These are phyloP conservation scores for Apodemia duryi DNA, from an alignment of 2,888 invertebrate species.

Conservation along the genomic window DNA sequence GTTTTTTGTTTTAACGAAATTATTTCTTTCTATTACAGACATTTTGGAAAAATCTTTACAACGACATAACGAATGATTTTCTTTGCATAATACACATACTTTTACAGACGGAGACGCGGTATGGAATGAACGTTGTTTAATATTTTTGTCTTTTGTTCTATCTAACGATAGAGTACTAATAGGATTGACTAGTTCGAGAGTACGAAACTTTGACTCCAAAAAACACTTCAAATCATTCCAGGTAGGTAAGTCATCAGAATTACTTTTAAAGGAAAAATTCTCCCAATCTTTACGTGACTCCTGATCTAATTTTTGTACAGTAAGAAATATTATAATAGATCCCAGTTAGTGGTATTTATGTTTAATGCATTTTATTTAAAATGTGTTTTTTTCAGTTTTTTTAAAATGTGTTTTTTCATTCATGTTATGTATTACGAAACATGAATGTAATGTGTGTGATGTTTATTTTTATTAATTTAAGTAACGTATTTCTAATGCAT, in stretches of 20 bases:
- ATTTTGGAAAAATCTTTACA: too few relatives aligned
- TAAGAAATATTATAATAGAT: neutral
- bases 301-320: neutral
- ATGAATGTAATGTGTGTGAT: too few relatives aligned
- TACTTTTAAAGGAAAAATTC: neutral
- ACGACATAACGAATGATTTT: too few relatives aligned
- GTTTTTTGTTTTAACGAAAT: slow-evolving; percentile 18
- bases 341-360: neutral
- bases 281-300: neutral
- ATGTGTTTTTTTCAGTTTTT: too few relatives aligned
- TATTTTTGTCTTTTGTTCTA: neutral
- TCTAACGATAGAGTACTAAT: neutral
- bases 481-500: too few relatives aligned
- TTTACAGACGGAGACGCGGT: neutral
- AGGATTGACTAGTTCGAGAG: neutral
- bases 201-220: neutral
- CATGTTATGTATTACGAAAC: too few relatives aligned
- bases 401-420: too few relatives aligned
- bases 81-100: neutral
- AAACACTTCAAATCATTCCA: neutral
- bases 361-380: too few relatives aligned
- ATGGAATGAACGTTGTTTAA: neutral
- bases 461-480: too few relatives aligned
- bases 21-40: too few relatives aligned
- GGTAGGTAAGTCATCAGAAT: neutral